Base-by-base conservation (phyloP, 2,888 invertebrate genomes). In the Mythimna vitellina region DNA sequence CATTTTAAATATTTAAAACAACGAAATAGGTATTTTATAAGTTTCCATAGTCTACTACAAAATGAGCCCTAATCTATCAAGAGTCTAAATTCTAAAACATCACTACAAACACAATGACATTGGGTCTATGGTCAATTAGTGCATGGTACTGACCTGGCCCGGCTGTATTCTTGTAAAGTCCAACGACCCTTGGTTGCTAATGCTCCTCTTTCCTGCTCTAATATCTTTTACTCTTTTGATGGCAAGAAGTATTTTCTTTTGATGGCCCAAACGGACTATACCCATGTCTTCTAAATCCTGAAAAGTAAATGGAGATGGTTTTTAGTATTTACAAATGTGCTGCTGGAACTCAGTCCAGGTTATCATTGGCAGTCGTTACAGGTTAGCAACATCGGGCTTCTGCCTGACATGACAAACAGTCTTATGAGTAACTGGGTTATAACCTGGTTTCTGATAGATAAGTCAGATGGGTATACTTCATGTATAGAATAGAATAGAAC, bases 201-300 rank as follows among this genome's bases (percentile, higher is more conserved):
- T 97, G 94, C 95, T 97, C 72, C 97, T 96, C 93, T 99, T 99
- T 63, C 99, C 99, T 65, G 98, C 98, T 86, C 98, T 97, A 76
- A 99, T 98, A 92, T 99, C 99, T 95, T 99, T 99, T 68, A 99
- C 98, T 93, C 99, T 97, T 94, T 99, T 99, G 87, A 99, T 99
- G 78, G 99, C 99, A 90, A 99, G 96, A 91, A 99, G 97, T 86
- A 99, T 98, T 96, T 99, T 99, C 97, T 99, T 99, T 96, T 99
- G 99, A 93, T 99, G 99, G 51, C 99, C 99, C 90, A 99, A 96
- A 89, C 98, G 98, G 35, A 98, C 98, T 89, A 99, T 98, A 72
- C 99, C 98, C 93, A 99, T 99, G 91, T 99, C 99, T 96, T 99
- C 99, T 91, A 99, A 97, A 96, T 99, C 99, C 95, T 96, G 92